Conservation (phyloP, 2,888 invertebrate species). For the Panzeria rudis region DNA sequence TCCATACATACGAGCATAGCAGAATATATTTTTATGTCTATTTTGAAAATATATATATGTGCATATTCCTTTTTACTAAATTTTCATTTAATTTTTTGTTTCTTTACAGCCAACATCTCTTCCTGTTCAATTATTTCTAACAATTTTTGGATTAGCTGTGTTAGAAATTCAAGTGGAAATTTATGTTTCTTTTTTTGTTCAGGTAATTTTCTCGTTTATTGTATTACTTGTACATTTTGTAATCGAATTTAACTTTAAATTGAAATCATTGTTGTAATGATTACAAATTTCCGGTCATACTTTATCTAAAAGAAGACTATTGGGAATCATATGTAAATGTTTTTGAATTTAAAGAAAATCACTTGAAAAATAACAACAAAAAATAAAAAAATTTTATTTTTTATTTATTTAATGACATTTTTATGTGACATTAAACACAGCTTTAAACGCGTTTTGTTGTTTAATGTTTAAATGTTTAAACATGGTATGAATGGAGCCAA, state of each 20-base stretch:
- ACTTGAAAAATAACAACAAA: constrained; percentile 25
- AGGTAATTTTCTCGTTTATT: constrained; percentile 46
- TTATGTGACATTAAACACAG: constrained; percentile 81
- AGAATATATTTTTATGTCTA: background rate
- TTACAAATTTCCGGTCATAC: constrained; percentile 69
- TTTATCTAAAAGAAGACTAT: constrained; percentile 28
- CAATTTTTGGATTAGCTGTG: constrained; percentile 62
- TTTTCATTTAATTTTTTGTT: background rate
- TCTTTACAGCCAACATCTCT: constrained; percentile 48
- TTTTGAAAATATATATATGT: background rate
- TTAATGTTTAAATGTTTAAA: constrained; percentile 58
- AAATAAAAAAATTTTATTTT: constrained; percentile 65
- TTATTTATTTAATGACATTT: constrained; percentile 78
- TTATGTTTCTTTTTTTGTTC: constrained; percentile 18
- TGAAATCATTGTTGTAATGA: constrained; percentile 55
- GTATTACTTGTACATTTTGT: constrained; percentile 10
- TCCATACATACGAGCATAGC: no score
- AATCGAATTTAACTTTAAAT: constrained; percentile 46
- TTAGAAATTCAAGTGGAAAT: constrained; percentile 42
- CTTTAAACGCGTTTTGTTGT: constrained; percentile 75
- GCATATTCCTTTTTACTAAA: background rate
- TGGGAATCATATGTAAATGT: constrained; percentile 63
- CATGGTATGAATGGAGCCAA: constrained; percentile 36
- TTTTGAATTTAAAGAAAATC: constrained; percentile 29
- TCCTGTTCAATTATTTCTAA: constrained; percentile 21